Evolutionary conservation across 2,113 vertebrate genomes (phyloP), one percentile per base, ranked within the genome.

Genomic region (Theristicus caerulescens): DNA sequence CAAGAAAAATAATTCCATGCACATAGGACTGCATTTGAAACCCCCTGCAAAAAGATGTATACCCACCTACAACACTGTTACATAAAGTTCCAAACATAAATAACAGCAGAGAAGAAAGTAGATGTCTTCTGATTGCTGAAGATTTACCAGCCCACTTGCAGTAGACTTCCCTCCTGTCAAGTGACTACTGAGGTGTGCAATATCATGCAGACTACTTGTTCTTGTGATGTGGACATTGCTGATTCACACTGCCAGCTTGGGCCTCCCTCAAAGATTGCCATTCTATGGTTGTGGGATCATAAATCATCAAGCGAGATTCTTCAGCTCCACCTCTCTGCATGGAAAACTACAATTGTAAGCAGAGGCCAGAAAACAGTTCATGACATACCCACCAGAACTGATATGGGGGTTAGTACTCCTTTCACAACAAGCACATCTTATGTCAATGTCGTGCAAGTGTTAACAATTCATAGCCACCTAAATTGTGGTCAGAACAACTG

Each of bases 231-330:
- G 7, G 34, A 49, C 21, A 5, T 49, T 51, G n/a, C 9, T 70
- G 42, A 62, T 70, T 44, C 51, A 54, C 0, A 0, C 3, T 57
- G 34, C 17, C 21, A 44, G 31, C 14, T 70, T 65, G 24, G 25
- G 10, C 36, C 26, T 66, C 12, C 34, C 26, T 86, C 51, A 71
- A 20, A 66, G 16, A 54, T 46, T 49, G 34, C 4, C 10, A 2
- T 91, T 51, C 46, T 25, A 0, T 17, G 19, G 20, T 27, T 62
- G 26, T 2, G 3, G 13, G 9, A 40, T 61, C 59, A 36, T 4
- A 3, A 57, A 14, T 1, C 34, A 36, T 2, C 7, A 46, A 71
- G 20, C 10, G 19, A 82, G 19, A 79, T 64, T 54, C 54, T 77
- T 85, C 57, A 88, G 1, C 11, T 85, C 18, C 10, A 51, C 4